phyloP scores from a whole-genome alignment of 1,140 invertebrate genomes.

The Penaeus indicus region DNA sequence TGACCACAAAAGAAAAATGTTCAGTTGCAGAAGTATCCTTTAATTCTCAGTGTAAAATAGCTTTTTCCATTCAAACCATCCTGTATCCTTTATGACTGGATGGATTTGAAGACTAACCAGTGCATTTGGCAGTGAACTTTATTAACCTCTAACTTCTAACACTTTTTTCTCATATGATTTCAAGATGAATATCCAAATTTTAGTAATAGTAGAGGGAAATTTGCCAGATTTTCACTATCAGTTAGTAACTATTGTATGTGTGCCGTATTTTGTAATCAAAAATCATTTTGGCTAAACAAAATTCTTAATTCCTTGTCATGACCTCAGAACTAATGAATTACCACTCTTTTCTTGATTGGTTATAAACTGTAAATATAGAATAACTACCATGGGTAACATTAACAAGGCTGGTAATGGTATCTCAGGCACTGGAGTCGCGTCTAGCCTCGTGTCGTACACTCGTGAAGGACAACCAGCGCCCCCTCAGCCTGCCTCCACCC shows the following conservation, averaged over 20 bases:
- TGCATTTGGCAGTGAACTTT: constrained; percentile 29
- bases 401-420: constrained; percentile 42
- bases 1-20: too few relatives aligned
- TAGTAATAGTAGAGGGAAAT: neutral
- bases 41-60: too few relatives aligned
- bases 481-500: constrained; percentile 63
- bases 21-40: too few relatives aligned
- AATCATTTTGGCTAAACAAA: too few relatives aligned
- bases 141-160: constrained; percentile 46
- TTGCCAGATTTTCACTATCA: too few relatives aligned
- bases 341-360: neutral
- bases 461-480: constrained; percentile 66
- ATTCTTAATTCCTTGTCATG: neutral
- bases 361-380: constrained; percentile 36
- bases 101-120: constrained; percentile 22
- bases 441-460: constrained; percentile 66
- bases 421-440: constrained; percentile 65
- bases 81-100: neutral
- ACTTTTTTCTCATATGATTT: neutral
- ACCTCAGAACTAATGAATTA: constrained; percentile 19
- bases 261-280: too few relatives aligned
- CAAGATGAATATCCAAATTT: neutral
- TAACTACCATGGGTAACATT: constrained; percentile 37
- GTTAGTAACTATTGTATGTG: too few relatives aligned
- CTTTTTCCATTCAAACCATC: too few relatives aligned